A percentile compares a stretch with the other conserved stretches of the same genome.
Conservation (phyloP, 2,113 vertebrate species). For the Tachysurus fulvidraco region DNA sequence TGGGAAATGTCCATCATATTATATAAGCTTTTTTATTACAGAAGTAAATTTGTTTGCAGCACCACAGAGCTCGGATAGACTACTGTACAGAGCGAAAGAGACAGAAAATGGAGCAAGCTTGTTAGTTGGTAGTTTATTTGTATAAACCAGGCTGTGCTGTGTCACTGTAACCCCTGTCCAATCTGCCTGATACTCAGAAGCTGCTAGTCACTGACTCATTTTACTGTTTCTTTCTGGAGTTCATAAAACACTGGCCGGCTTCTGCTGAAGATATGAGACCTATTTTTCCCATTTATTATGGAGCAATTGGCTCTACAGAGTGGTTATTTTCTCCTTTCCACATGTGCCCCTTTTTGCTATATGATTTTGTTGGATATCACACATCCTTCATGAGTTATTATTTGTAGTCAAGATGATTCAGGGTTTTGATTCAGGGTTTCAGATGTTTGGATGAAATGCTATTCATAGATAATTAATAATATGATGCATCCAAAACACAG, state of each 20-base stretch:
- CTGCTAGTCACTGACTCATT: background rate
- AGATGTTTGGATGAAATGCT: background rate
- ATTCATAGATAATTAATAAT: background rate
- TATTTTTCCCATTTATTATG: background rate
- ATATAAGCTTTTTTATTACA: background rate
- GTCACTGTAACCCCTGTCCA: background rate
- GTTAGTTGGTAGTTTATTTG: background rate
- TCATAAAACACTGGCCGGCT: background rate
- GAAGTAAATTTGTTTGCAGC: background rate
- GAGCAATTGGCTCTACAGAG: background rate
- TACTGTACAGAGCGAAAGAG: background rate
- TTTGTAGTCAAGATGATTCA: background rate
- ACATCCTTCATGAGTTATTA: background rate
- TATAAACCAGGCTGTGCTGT: slow-evolving; percentile 29
- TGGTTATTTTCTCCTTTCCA: background rate
- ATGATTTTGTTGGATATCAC: background rate
- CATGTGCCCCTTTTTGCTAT: background rate
- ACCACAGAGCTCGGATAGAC: background rate
- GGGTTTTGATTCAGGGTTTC: background rate
- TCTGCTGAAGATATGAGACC: background rate
- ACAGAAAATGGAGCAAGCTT: background rate
- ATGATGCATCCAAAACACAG: background rate
- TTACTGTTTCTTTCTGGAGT: background rate
- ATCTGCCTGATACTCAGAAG: slow-evolving; percentile 2
- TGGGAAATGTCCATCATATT: slow-evolving; percentile 9